phyloP scores from a whole-genome alignment of 2,888 invertebrate genomes.

The Liopterus haemorrhoidalis region DNA sequence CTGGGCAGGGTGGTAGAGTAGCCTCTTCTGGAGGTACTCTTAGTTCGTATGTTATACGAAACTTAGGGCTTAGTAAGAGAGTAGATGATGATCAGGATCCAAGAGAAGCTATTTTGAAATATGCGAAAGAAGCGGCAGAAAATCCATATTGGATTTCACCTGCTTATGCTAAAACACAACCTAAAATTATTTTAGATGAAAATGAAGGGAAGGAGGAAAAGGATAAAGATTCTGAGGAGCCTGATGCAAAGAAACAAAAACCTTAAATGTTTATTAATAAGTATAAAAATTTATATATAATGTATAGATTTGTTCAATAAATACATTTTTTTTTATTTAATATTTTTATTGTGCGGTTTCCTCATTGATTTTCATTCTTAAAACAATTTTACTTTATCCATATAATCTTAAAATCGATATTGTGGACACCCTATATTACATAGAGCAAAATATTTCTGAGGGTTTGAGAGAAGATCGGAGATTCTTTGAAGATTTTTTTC shows the following conservation, averaged over 20 bases:
- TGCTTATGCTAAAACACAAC: constrained; percentile 85
- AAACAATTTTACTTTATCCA: too few relatives aligned
- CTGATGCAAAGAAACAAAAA: constrained; percentile 40
- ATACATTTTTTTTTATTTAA: too few relatives aligned
- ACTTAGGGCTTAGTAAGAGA: constrained; percentile 86
- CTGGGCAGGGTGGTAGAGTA: constrained; percentile 87
- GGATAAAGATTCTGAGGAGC: constrained; percentile 34
- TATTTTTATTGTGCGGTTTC: too few relatives aligned
- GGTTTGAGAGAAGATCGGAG: too few relatives aligned
- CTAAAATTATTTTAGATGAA: constrained; percentile 70
- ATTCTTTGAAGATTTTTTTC: too few relatives aligned
- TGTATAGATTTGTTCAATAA: too few relatives aligned
- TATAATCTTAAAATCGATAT: too few relatives aligned
- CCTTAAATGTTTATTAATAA: constrained; percentile 21
- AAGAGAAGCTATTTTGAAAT: constrained; percentile 88
- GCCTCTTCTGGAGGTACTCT: constrained; percentile 93
- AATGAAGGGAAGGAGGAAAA: constrained; percentile 45
- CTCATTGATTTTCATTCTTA: too few relatives aligned
- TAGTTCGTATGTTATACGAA: constrained; percentile 93
- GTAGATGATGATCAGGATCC: constrained; percentile 92
- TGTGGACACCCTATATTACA: too few relatives aligned
- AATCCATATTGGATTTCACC: constrained; percentile 97
- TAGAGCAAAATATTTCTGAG: too few relatives aligned
- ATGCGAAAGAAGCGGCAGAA: constrained; percentile 90
- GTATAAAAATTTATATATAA: not conserved